Base-by-base conservation (phyloP, 2,797 vertebrate genomes). In the Peromyscus nudipes region DNA sequence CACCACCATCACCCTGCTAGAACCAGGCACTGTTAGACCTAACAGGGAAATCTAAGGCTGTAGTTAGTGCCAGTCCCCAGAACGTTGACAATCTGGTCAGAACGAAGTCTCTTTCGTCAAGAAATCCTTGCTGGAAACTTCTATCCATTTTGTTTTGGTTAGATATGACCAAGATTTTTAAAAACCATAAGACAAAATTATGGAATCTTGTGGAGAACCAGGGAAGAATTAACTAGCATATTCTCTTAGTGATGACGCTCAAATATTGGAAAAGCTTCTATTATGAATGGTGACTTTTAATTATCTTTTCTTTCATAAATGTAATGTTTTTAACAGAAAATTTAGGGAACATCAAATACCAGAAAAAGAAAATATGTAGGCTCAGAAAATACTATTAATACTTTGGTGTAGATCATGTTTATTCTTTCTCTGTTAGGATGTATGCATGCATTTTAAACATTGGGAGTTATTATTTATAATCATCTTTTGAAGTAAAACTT, bases 221-320 rank as follows among this genome's bases (percentile, higher is more conserved):
- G 31, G 34, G 21, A 86, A 43, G 79, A 94, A 85, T 31, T 49
- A 55, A 17, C 85, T 88, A 73, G 25, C n/a, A 43, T 75, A 27
- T 55, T 80, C 85, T 55, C 23, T 71, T 76, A 49, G 69, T 46
- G 67, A 16, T 77, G 57, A 40, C 75, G 31, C 82, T 31, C 49
- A 95, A 93, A 19, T 77, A 52, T 90, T 87, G 95, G 83, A 96
- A 69, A 89, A 81, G 62, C 4, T 57, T 92, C 46, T 76, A 5
- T 80, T 64, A 40, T 96, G 77, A 64, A 46, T 77, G 55, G 34
- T 77, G 71, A 57, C 55, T 82, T 96, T 77, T 87, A 67, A 69
- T 34, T 82, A 55, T 37, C 52, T 83, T 88, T 79, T 96, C 62
- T 87, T 89, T 84, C 1, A 73, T 86, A 91, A 92, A 55, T 95